Evolutionary conservation across 2,888 invertebrate genomes (phyloP), one percentile per base, ranked within the genome.

Genomic region (Petrolisthes manimaculis): DNA sequence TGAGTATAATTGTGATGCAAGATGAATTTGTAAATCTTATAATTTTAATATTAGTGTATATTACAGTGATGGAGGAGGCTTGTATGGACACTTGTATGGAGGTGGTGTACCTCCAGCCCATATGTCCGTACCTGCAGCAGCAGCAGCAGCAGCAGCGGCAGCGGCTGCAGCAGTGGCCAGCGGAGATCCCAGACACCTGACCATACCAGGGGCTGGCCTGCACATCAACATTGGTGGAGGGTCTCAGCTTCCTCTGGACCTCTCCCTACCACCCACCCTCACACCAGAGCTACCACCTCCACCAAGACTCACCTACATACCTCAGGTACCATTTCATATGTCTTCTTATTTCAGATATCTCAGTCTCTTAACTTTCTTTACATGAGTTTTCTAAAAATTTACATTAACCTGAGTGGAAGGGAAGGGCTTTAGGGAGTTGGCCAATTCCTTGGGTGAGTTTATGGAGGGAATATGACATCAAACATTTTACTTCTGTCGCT

Each of bases 271-370:
- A n/a, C 90, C 90, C 24, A 74, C 88, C 8, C 84, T 90, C 9
- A 89, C 89, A 12, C 90, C 90, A 51, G 90, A 90, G 82, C 88
- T 90, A 55, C 90, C 90, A 51, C 89, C 89, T 18, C 88, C 90
- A 3, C 90, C 90, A 18, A 88, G 89, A 88, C 89, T 89, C 69
- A 84, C 90, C 56, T 88, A 89, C 79, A 85, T 88, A 86, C 90
- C 90, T 81, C 88, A 90, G 83, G 88, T 90, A 53, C 54, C 12
- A n/a, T n/a, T 24, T 51, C 6, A 5, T 37, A n/a, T 21, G 8
- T 53, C 18, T 9, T 55, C 55, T 12, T 81, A n/a, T 56, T 18
- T 54, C 4, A 9, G 24, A 5, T 55, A 1, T n/a, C 18, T 56
- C 14, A 81, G 37, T 4, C 51, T 18, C 54, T 78, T 14, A 55